Evolutionary conservation across 2,888 invertebrate species (phyloP).

Genomic region (Melinaea marsaeus): DNA sequence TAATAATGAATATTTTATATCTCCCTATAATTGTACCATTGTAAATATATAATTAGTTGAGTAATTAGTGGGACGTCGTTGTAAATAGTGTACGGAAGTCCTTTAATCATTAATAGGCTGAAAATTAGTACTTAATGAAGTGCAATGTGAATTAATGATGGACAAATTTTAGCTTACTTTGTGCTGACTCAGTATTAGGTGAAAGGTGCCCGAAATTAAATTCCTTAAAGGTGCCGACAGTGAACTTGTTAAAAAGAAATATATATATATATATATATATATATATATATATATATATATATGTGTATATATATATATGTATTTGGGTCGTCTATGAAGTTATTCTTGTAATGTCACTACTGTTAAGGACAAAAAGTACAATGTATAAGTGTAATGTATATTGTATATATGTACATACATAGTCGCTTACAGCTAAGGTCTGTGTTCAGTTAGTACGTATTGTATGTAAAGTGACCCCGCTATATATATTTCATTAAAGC

Average conservation of each 20-base stretch:
- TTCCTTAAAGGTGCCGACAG: slow-evolving; percentile 12
- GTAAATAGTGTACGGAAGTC: slow-evolving; percentile 21
- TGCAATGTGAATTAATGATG: slow-evolving; percentile 14
- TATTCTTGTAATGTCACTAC: slow-evolving; percentile 14
- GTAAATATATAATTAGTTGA: background rate
- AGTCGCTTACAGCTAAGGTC: slow-evolving; percentile 25
- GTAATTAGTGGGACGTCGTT: background rate
- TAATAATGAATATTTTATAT: slow-evolving; percentile 51
- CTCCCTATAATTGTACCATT: background rate
- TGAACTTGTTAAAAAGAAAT: slow-evolving; percentile 2
- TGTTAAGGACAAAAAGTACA: slow-evolving; percentile 22
- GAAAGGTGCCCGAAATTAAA: slow-evolving; percentile 24
- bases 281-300: slow-evolving; percentile 1
- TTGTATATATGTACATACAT: slow-evolving; percentile 24
- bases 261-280: background rate
- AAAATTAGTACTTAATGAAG: slow-evolving; percentile 27
- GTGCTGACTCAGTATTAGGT: slow-evolving; percentile 32
- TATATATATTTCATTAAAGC: background rate
- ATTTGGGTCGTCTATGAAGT: background rate
- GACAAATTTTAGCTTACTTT: slow-evolving; percentile 17
- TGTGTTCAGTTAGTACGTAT: slow-evolving; percentile 28
- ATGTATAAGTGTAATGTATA: slow-evolving; percentile 16
- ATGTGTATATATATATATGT: background rate
- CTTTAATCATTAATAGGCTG: slow-evolving; percentile 37
- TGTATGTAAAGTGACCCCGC: slow-evolving; percentile 9